These are phyloP conservation scores for Sciurus vulgaris DNA, from an alignment of 2,797 vertebrate genomes.

Conservation along the genomic window DNA sequence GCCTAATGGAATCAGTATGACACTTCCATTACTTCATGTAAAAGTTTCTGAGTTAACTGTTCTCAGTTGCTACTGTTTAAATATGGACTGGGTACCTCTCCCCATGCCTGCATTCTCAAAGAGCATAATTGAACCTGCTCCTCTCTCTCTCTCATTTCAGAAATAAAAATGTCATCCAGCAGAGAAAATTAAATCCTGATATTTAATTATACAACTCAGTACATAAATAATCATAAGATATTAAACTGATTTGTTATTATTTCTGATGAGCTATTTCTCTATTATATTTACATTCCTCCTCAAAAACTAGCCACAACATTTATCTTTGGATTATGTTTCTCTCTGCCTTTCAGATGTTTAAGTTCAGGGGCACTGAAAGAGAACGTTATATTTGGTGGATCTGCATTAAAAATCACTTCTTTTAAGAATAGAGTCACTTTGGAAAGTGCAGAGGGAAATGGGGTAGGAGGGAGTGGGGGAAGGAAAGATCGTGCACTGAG, in stretches of 20 bases:
- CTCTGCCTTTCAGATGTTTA: slow-evolving; percentile 83
- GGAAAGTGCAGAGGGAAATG: too few species aligned
- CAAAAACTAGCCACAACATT: slow-evolving; percentile 79
- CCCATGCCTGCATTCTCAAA: background rate
- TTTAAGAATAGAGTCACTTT: too few species aligned
- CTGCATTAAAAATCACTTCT: slow-evolving; percentile 81
- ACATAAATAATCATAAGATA: slow-evolving; percentile 54
- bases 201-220: slow-evolving; percentile 50
- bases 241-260: slow-evolving; percentile 59
- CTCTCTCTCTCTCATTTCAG: background rate
- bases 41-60: background rate
- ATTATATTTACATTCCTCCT: slow-evolving; percentile 74
- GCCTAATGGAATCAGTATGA: background rate
- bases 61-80: background rate
- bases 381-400: slow-evolving; percentile 78
- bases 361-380: slow-evolving; percentile 73
- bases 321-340: slow-evolving; percentile 70
- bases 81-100: background rate
- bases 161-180: background rate
- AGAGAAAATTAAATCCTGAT: slow-evolving; percentile 6
- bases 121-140: background rate
- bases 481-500: too few species aligned
- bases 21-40: background rate
- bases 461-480: too few species aligned
- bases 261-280: slow-evolving; percentile 75